A percentile compares a stretch with the other conserved stretches of the same genome.
Evolutionary conservation across 2,113 vertebrate genomes (phyloP).

Genomic region (Platanista minor): DNA sequence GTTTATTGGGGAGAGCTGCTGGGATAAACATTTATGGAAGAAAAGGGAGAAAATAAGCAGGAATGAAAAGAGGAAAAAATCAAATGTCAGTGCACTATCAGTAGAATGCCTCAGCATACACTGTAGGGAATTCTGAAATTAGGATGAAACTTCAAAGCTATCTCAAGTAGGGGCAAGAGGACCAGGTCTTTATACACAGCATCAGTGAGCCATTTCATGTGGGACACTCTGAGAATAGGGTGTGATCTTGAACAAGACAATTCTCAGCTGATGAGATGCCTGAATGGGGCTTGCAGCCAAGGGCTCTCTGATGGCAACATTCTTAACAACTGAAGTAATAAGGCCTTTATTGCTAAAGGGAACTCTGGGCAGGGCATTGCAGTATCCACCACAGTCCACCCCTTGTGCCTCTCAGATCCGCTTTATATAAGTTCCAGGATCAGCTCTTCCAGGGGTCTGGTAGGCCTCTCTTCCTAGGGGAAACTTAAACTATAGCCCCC

Average conservation of each 20-base stretch:
- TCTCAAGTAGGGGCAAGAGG: not conserved
- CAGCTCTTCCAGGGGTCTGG: not conserved
- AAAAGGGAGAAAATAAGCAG: not conserved
- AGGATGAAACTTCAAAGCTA: not conserved
- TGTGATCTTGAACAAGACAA: not conserved
- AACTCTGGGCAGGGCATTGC: not conserved
- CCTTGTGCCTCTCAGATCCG: not conserved
- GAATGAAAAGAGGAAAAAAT: not conserved
- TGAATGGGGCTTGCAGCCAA: not conserved
- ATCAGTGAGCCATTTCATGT: not conserved
- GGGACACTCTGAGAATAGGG: not conserved
- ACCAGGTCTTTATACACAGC: not conserved
- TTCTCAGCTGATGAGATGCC: not conserved
- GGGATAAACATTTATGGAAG: not conserved
- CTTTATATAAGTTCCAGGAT: not conserved
- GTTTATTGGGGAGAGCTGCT: not conserved
- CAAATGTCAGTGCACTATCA: not conserved
- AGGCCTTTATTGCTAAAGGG: not conserved
- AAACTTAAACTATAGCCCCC: not conserved
- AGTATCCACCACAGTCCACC: not conserved
- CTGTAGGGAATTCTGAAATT: constrained; percentile 7
- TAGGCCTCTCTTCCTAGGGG: not conserved
- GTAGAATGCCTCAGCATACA: not conserved
- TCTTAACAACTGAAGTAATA: not conserved
- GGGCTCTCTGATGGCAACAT: constrained; percentile 1